Percentiles rank a stretch among this genome's conserved stretches.
phyloP scores from a whole-genome alignment of 1,140 invertebrate species.

The Eupristina koningsbergeri region DNA sequence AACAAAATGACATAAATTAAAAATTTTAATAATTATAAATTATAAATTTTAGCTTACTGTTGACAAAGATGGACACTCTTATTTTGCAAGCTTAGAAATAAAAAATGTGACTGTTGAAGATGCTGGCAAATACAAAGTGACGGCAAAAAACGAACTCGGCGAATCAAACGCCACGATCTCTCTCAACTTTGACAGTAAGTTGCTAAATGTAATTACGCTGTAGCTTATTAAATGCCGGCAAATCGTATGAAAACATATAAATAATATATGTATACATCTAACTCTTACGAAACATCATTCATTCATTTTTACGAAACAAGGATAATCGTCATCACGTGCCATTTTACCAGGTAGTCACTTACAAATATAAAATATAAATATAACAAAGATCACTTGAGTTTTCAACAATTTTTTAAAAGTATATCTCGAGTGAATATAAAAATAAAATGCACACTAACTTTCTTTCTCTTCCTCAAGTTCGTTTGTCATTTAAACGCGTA shows the following conservation, averaged over 20 bases:
- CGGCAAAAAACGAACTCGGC: conserved; percentile 95
- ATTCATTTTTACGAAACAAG: conserved; percentile 4
- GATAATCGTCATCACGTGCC: neutral
- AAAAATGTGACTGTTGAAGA: conserved; percentile 96
- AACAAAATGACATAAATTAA: too few relatives aligned
- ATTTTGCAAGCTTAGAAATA: conserved; percentile 93
- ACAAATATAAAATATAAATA: too few relatives aligned
- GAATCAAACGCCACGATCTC: conserved; percentile 97
- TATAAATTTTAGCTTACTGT: conserved; percentile 81
- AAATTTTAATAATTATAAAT: too few relatives aligned
- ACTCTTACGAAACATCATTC: conserved; percentile 26
- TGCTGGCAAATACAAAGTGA: conserved; percentile 97
- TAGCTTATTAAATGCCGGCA: conserved; percentile 13
- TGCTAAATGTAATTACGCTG: conserved; percentile 22
- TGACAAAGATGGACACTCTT: conserved; percentile 93
- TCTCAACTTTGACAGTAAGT: conserved; percentile 98
- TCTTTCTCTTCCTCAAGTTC: neutral
- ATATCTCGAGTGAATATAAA: neutral
- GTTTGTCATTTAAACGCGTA: too few relatives aligned
- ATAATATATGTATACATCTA: conserved; percentile 28
- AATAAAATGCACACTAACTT: neutral
- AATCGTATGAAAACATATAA: neutral
- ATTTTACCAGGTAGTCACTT: neutral
- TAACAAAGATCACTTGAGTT: too few relatives aligned
- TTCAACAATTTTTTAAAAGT: too few relatives aligned